Evolutionary conservation across 2,888 invertebrate species (phyloP).

Genomic region (Tetragonisca angustula): DNA sequence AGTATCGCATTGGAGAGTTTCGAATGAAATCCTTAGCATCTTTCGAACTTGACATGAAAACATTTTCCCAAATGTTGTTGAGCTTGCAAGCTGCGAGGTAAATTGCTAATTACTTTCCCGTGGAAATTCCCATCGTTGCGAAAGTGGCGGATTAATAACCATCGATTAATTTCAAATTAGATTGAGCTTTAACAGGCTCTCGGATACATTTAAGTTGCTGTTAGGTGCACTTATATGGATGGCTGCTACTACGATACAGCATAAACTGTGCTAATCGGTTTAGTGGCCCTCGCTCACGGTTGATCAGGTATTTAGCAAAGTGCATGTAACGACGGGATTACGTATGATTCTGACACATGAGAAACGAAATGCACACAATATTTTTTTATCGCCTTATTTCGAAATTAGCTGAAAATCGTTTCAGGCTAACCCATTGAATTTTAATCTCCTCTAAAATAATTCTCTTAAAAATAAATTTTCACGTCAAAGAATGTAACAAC

Average conservation of each 20-base stretch:
- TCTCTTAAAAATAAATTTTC: background rate
- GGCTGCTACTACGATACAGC: slow-evolving; percentile 40
- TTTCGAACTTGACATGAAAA: no score
- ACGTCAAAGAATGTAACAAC: background rate
- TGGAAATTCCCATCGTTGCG: slow-evolving; percentile 11
- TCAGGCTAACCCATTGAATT: background rate
- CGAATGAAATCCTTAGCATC: background rate
- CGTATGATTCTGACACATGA: slow-evolving; percentile 18
- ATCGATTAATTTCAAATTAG: slow-evolving; percentile 49
- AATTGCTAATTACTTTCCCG: slow-evolving; percentile 1
- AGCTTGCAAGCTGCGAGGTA: background rate
- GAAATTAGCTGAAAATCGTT: background rate
- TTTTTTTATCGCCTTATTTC: background rate
- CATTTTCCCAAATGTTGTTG: background rate
- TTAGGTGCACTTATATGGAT: slow-evolving; percentile 47
- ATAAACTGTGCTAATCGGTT: slow-evolving; percentile 66
- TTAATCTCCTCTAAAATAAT: background rate
- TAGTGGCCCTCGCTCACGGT: slow-evolving; percentile 51
- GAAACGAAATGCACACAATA: background rate
- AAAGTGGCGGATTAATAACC: slow-evolving; percentile 16
- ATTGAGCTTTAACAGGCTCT: slow-evolving; percentile 42
- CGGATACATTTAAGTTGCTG: slow-evolving; percentile 48
- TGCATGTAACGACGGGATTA: slow-evolving; percentile 52
- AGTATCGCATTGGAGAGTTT: background rate
- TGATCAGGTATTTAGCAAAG: slow-evolving; percentile 61